These are phyloP conservation scores for Pachymerium ferrugineum DNA, from an alignment of 2,888 invertebrate species.

Conservation along the genomic window DNA sequence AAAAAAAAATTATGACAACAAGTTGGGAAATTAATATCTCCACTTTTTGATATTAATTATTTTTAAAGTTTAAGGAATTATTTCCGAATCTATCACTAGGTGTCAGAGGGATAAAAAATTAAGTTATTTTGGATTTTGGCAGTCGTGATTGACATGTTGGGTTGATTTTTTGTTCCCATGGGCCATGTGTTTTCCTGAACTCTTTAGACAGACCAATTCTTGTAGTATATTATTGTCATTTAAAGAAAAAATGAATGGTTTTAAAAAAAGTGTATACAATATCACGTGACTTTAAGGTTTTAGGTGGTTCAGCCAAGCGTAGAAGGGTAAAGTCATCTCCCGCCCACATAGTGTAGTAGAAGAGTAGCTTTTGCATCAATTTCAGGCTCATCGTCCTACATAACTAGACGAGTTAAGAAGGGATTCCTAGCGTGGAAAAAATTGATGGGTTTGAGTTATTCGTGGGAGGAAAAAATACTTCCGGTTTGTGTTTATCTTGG, in stretches of 20 bases:
- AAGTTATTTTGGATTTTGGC: too few relatives aligned
- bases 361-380: slow-evolving; percentile 14
- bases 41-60: too few relatives aligned
- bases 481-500: too few relatives aligned
- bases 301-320: neutral
- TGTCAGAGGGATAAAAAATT: too few relatives aligned
- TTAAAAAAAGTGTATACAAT: neutral
- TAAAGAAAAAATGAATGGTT: too few relatives aligned
- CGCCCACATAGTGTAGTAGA: neutral
- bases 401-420: slow-evolving; percentile 1
- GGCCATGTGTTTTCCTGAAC: slow-evolving; percentile 15
- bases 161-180: neutral
- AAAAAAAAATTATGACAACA: too few relatives aligned
- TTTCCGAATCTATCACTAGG: too few relatives aligned
- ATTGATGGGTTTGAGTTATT: neutral
- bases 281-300: neutral
- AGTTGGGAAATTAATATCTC: too few relatives aligned
- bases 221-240: slow-evolving; percentile 6
- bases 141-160: neutral
- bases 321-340: neutral
- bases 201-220: neutral
- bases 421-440: slow-evolving; percentile 12
- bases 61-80: too few relatives aligned
- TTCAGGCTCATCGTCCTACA: slow-evolving; percentile 21
- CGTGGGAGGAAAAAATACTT: slow-evolving; percentile 18